These are phyloP conservation scores for Bellardia bayeri DNA, from an alignment of 2,888 invertebrate species.

Conservation along the genomic window DNA sequence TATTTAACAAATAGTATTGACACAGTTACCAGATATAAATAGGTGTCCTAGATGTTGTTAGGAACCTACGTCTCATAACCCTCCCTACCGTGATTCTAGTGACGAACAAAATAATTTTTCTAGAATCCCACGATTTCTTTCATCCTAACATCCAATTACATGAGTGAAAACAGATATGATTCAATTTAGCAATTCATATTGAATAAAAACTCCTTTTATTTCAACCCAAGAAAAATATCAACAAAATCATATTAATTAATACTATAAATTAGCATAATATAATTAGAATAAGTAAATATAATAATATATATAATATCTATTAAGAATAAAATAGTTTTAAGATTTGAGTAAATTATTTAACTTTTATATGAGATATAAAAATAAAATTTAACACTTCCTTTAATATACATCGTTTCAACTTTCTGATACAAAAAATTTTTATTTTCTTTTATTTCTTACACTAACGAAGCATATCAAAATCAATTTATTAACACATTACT, in stretches of 20 bases:
- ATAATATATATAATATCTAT: no score
- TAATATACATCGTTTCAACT: no score
- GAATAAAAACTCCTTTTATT: neutral
- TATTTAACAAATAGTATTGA: neutral
- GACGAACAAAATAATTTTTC: neutral
- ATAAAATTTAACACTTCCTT: no score
- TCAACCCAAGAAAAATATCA: neutral
- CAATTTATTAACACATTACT: no score
- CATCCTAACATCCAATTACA: neutral
- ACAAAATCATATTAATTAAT: neutral
- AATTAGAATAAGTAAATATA: no score
- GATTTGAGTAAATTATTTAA: no score
- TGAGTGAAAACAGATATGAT: neutral
- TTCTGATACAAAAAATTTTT: no score
- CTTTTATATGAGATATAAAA: no score
- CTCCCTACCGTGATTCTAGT: constrained; percentile 23
- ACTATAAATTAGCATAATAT: no score
- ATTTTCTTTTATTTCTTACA: no score
- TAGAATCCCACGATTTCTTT: neutral
- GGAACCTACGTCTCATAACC: neutral
- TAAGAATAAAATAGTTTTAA: no score
- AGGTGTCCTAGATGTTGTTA: neutral
- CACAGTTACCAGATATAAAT: neutral
- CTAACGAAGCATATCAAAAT: no score
- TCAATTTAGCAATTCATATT: neutral